phyloP scores from a whole-genome alignment of 2,888 invertebrate species.

The Pandemis heparana region DNA sequence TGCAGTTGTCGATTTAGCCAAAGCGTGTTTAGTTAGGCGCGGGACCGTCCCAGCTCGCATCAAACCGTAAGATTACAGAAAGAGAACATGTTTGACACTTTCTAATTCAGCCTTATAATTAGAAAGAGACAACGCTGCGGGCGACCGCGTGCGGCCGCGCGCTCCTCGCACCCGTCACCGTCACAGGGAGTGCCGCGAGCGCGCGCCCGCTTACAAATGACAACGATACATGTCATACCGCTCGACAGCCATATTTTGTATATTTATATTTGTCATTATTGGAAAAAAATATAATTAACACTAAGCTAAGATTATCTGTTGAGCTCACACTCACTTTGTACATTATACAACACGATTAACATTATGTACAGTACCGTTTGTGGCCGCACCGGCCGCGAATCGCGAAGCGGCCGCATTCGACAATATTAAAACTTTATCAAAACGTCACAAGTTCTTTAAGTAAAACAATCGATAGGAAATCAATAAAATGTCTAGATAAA shows the following conservation, averaged over 20 bases:
- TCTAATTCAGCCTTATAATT: slow-evolving; percentile 85
- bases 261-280: slow-evolving; percentile 61
- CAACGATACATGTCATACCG: slow-evolving; percentile 55
- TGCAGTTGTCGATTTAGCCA: background rate
- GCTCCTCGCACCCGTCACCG: background rate
- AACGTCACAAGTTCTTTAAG: background rate
- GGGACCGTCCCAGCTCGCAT: slow-evolving; percentile 17
- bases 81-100: slow-evolving; percentile 67
- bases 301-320: slow-evolving; percentile 79
- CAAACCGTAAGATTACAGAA: slow-evolving; percentile 17
- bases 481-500: slow-evolving; percentile 25
- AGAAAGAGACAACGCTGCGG: slow-evolving; percentile 76
- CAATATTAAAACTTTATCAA: background rate
- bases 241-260: slow-evolving; percentile 68
- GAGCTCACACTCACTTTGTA: slow-evolving; percentile 84
- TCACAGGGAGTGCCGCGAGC: background rate
- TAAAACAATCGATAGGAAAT: background rate
- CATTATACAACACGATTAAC: slow-evolving; percentile 78
- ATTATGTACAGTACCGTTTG: slow-evolving; percentile 57
- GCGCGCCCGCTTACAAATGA: slow-evolving; percentile 12
- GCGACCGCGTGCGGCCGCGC: slow-evolving; percentile 63
- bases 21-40: background rate
- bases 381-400: slow-evolving; percentile 43
- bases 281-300: slow-evolving; percentile 65
- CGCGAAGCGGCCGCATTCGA: background rate